Base-by-base conservation (phyloP, 2,113 vertebrate species). In the Muscicapa adusta region DNA sequence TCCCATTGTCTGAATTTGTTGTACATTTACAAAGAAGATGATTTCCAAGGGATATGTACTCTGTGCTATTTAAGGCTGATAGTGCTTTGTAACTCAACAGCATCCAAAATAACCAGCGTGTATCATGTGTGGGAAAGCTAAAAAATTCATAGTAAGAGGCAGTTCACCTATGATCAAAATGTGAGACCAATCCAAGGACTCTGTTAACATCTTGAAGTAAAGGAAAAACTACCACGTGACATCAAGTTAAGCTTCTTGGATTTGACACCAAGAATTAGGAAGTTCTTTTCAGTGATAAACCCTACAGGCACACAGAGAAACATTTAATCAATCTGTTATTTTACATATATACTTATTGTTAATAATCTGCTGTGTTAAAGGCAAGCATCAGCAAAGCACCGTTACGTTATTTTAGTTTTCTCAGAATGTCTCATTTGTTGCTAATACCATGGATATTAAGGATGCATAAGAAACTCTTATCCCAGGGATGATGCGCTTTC, bases 321-420 rank as follows among this genome's bases (percentile, higher is more conserved):
- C 51, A 57, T 13, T 73, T 38, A 79, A 66, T 42, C 57, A 58
- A 85, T 63, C 24, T 67, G 6, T 0, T 85, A 47, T 50, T 85
- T 83, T 70, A 94, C 85, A 70, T 20, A 66, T 14, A 62, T 12
- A 33, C 33, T 73, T 58, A 36, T 8, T 83, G 34, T 85, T 76
- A 93, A 10, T 42, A 76, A 76, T 33, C 67, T 70, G 33, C 47
- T 77, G 29, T 54, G 65, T 68, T 73, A 91, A 74, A 93, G 72
- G 71, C 60, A 83, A 83, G 34, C 62, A 77, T 58, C 88, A 85
- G 79, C 85, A 94, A 86, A 93, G 89, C 83, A 92, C 86, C 76
- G n/a, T 29, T 61, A 73, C 12, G 4, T 86, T 42, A 58, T 31
- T 81, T 78, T 51, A 2, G 10, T 85, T 65, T 87, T 71, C 74